These are phyloP conservation scores for Limosa lapponica DNA, from an alignment of 2,797 vertebrate genomes.

Conservation along the genomic window DNA sequence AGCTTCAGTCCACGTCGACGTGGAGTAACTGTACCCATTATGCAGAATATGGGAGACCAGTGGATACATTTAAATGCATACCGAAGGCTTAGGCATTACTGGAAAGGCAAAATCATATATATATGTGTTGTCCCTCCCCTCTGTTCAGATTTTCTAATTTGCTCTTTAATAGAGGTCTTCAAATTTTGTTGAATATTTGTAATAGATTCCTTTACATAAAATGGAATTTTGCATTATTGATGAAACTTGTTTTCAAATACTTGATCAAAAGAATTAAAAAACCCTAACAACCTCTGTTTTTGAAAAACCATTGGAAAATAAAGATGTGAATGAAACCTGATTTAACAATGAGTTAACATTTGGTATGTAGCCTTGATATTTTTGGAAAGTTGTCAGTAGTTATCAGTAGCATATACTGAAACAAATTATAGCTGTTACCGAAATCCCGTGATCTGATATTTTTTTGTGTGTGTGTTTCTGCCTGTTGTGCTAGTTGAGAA, in stretches of 20 bases:
- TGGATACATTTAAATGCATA: not conserved
- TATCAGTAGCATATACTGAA: slow-evolving; percentile 70
- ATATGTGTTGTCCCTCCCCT: not conserved
- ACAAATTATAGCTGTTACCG: slow-evolving; percentile 33
- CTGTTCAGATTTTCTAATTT: not conserved
- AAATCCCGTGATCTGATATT: slow-evolving; percentile 68
- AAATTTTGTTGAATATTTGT: not conserved
- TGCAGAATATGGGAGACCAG: not conserved
- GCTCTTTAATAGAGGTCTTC: not conserved
- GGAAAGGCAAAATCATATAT: not conserved
- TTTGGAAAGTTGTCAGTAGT: slow-evolving; percentile 77
- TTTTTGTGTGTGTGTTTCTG: not conserved
- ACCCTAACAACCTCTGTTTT: not conserved
- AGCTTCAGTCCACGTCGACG: not conserved
- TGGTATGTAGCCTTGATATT: slow-evolving; percentile 72
- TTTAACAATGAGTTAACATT: slow-evolving; percentile 60
- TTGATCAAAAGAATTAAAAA: not conserved
- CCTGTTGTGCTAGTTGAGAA: not conserved
- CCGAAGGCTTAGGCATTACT: not conserved
- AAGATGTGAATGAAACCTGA: slow-evolving; percentile 62
- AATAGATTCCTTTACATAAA: not conserved
- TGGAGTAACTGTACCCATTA: not conserved
- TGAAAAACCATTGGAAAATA: not conserved
- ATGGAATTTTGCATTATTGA: not conserved
- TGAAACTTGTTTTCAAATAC: not conserved